Base-by-base conservation (phyloP, 2,888 invertebrate species). In the Sarcophaga carnaria region DNA sequence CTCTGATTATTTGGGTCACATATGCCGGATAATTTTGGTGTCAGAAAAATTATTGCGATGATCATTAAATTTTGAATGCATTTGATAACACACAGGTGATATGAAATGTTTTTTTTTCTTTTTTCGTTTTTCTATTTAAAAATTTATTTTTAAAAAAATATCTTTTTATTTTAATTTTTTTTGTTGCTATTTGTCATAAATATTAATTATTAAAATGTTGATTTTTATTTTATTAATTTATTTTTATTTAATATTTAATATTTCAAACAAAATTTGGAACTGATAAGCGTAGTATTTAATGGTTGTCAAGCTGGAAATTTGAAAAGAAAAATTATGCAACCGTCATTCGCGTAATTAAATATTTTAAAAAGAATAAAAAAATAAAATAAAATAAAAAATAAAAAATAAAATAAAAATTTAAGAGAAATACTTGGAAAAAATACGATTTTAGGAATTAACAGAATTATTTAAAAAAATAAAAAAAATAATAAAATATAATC, bases 251-350 rank as follows among this genome's bases (percentile, higher is more conserved):
- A 62, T 2, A 2, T 67, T 37, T 37, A 5, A 27, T 37, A 2
- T 37, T 37, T 37, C n/a, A n/a, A n/a, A n/a, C n/a, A n/a, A 49
- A 25, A 14, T 22, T 66, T 81, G 3, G 10, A 20, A 25, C 63
- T 70, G 81, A 76, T 76, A 75, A 69, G 49, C 69, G 4, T 75
- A 49, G 67, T 5, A 17, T 14, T 14, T 59, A 59, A 75, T 22
- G 67, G 70, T 47, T 82, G 64, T 71, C 76, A 76, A 59, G 63
- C n/a, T 76, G 11, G 22, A 6, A 62, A 49, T 10, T 59, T n/a
- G 27, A 60, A 11, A 45, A 49, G 0, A 27, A 71, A 59, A 71
- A 54, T 10, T 10, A 37, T 37, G 37, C 6, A 54, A 59, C 25
- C 17, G 6, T 70, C 27, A 17, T 70, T 37, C 37, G 8, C 37